Evolutionary conservation across 1,140 invertebrate species (phyloP).

Genomic region (Sminthurides bifidus): DNA sequence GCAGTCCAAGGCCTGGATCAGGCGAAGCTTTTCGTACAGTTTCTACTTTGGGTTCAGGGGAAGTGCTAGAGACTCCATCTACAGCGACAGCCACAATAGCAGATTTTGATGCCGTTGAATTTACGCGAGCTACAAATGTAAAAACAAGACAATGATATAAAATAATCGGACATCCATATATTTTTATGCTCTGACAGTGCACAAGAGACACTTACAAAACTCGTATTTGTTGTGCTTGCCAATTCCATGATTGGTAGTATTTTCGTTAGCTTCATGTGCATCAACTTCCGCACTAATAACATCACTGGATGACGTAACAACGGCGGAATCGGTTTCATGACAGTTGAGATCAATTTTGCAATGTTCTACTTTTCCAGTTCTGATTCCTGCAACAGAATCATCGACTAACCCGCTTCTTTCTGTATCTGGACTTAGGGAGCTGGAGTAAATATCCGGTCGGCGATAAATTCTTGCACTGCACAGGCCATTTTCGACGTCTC

Average conservation of each 20-base stretch:
- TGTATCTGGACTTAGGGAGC: constrained; percentile 46
- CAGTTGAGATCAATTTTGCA: constrained; percentile 34
- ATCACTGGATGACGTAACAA: constrained; percentile 31
- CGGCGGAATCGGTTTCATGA: constrained; percentile 31
- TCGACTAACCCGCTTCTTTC: constrained; percentile 44
- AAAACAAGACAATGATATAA: neutral
- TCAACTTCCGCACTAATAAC: constrained; percentile 24
- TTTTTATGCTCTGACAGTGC: neutral
- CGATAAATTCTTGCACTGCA: constrained; percentile 2
- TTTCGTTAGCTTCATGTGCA: constrained; percentile 13
- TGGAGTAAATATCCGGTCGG: constrained; percentile 10
- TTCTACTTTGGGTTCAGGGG: constrained; percentile 31
- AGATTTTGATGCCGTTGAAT: constrained; percentile 18
- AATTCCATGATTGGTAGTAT: constrained; percentile 21
- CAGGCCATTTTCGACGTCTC: constrained; percentile 6
- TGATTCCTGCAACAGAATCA: constrained; percentile 33
- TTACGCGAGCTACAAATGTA: constrained; percentile 9
- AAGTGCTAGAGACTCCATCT: constrained; percentile 30
- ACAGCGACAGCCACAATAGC: constrained; percentile 14
- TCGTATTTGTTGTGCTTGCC: constrained; percentile 19
- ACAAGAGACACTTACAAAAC: constrained; percentile 17
- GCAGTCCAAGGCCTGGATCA: constrained; percentile 24
- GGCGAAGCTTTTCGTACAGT: constrained; percentile 29
- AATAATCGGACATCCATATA: neutral
- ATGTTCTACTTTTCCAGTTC: constrained; percentile 19